Conservation (phyloP, 2,113 vertebrate species). For the Arenaria interpres region DNA sequence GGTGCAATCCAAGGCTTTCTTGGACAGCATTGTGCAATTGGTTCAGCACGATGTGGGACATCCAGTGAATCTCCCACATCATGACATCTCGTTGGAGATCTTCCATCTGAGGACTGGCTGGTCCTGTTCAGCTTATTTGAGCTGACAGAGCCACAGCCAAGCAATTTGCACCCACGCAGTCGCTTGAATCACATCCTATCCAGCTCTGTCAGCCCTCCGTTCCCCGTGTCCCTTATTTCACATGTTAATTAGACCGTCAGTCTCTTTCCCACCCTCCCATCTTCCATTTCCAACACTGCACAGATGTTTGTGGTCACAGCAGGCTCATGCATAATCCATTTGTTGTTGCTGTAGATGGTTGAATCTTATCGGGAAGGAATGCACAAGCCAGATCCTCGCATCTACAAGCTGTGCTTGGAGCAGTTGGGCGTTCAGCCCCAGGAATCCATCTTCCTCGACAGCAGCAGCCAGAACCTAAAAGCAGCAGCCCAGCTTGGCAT, state of each 20-base stretch:
- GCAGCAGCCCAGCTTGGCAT: constrained; percentile 81
- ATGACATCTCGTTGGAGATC: background rate
- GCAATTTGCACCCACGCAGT: background rate
- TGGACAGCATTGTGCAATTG: background rate
- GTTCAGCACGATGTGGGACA: background rate
- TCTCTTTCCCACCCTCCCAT: background rate
- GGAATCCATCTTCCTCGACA: constrained; percentile 82
- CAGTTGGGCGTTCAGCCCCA: constrained; percentile 71
- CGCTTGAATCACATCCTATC: background rate
- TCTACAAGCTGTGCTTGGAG: constrained; percentile 78
- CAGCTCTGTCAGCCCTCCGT: background rate
- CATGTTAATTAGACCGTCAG: background rate
- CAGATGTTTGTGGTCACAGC: background rate
- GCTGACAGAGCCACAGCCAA: background rate
- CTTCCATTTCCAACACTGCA: background rate
- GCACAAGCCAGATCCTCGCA: constrained; percentile 70
- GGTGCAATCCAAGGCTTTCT: background rate
- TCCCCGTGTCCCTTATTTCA: background rate
- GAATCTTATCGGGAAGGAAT: constrained; percentile 77
- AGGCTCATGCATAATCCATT: background rate
- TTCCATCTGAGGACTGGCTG: background rate
- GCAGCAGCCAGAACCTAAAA: constrained; percentile 73
- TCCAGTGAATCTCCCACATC: background rate
- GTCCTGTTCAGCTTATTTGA: background rate
- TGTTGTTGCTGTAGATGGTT: constrained; percentile 66